Evolutionary conservation across 2,888 invertebrate genomes (phyloP).

Genomic region (Pycnomerus fuliginosus): DNA sequence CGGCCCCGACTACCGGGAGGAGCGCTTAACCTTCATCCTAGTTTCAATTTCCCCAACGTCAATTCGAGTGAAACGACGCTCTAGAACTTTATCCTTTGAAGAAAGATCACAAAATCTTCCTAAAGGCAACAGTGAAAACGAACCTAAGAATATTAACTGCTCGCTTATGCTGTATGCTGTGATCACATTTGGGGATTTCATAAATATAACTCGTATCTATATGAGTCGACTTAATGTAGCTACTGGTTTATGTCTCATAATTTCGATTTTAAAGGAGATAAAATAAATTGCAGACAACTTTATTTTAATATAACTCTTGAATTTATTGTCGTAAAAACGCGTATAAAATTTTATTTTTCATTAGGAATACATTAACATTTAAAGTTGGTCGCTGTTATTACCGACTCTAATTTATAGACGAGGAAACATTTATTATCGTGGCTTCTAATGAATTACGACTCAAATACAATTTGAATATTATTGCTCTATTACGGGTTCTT

Average conservation of each 20-base stretch:
- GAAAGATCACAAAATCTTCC: conserved; percentile 2
- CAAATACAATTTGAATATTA: conserved; percentile 16
- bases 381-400: conserved; percentile 18
- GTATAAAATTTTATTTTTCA: conserved; percentile 35
- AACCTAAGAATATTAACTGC: conserved; percentile 47
- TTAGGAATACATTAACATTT: conserved; percentile 32
- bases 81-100: conserved; percentile 1
- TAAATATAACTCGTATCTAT: conserved; percentile 41
- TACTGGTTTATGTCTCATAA: conserved; percentile 47
- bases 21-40: conserved; percentile 34
- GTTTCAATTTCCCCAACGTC: conserved; percentile 12
- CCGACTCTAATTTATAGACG: conserved; percentile 19
- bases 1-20: conserved; percentile 40
- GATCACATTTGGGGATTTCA: conserved; percentile 47
- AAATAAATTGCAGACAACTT: conserved; percentile 45
- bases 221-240: conserved; percentile 38
- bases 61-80: conserved; percentile 4
- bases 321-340: conserved; percentile 33
- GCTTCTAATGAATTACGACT: conserved; percentile 22
- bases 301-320: conserved; percentile 41
- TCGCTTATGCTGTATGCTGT: conserved; percentile 45
- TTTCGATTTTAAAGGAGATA: conserved; percentile 47
- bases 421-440: conserved; percentile 23
- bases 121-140: conserved; percentile 19
- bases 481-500: conserved; percentile 17